Evolutionary conservation across 2,113 vertebrate genomes (phyloP).

Genomic region (Onychostruthus taczanowskii): DNA sequence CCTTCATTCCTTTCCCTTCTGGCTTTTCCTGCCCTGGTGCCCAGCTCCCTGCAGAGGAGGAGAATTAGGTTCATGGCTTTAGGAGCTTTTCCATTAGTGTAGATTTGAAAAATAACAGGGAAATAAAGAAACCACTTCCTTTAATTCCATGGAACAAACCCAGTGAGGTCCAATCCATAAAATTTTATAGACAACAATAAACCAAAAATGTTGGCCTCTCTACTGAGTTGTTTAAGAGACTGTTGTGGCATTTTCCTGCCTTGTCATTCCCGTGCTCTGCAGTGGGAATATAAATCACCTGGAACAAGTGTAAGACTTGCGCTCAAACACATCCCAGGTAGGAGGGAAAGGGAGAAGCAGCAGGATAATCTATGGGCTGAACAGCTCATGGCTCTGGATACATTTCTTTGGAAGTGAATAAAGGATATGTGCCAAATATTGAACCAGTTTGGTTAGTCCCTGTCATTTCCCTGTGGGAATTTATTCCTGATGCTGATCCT

Average conservation of each 20-base stretch:
- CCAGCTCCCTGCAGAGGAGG: background rate
- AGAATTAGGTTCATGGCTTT: background rate
- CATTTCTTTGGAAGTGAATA: background rate
- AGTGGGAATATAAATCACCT: background rate
- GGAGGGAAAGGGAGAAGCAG: background rate
- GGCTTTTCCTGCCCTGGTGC: background rate
- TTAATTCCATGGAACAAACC: background rate
- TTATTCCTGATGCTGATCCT: background rate
- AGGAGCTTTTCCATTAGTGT: background rate
- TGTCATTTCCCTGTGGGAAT: fast-evolving
- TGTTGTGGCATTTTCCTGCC: background rate
- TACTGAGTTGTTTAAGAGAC: slow-evolving; percentile 20
- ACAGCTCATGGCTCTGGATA: background rate
- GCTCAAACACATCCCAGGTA: background rate
- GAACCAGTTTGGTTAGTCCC: background rate
- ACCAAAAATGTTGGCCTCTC: background rate
- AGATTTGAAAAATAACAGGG: background rate
- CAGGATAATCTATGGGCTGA: background rate
- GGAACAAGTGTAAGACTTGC: background rate
- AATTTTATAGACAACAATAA: slow-evolving; percentile 43
- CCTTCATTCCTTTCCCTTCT: background rate
- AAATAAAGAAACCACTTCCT: background rate
- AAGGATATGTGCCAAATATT: background rate
- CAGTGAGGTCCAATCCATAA: slow-evolving; percentile 36
- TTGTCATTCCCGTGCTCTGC: background rate